Conservation (phyloP, 2,797 vertebrate species). For the Nannoperca australis region DNA sequence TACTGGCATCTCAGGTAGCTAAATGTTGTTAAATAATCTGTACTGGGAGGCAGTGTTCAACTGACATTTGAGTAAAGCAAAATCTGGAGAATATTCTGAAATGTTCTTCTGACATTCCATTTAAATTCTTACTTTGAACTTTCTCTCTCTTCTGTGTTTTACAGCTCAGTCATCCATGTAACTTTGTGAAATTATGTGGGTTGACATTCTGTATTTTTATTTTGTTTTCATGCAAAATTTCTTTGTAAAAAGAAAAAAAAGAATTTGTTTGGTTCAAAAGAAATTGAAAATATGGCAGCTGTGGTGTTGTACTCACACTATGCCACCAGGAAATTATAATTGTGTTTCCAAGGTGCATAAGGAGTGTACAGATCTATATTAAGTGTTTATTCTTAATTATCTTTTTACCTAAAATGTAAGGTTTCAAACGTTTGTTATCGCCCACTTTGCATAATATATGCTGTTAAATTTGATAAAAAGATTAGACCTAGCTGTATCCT, state of each 20-base stretch:
- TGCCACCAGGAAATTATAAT: background rate
- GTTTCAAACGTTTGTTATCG: background rate
- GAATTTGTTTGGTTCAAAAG: background rate
- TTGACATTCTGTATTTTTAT: constrained; percentile 9
- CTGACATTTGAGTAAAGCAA: background rate
- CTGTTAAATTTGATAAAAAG: background rate
- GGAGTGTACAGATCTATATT: background rate
- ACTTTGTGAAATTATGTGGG: constrained; percentile 4
- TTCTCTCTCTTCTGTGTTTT: constrained; percentile 8
- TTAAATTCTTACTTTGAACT: constrained; percentile 17
- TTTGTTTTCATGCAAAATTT: constrained; percentile 15
- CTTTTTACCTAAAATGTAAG: background rate
- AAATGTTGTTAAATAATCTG: no score
- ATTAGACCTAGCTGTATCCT: background rate
- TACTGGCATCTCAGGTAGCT: no score
- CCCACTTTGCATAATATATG: background rate
- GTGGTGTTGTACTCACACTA: background rate
- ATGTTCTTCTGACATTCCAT: constrained; percentile 1
- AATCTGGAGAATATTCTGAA: constrained; percentile 28
- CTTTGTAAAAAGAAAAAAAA: background rate
- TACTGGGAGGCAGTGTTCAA: background rate
- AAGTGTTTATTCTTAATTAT: background rate
- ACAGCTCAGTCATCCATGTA: constrained; percentile 18
- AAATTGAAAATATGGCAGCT: background rate
- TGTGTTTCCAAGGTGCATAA: background rate